Base-by-base conservation (phyloP, 23 tunicate species). In the Styela clava region DNA sequence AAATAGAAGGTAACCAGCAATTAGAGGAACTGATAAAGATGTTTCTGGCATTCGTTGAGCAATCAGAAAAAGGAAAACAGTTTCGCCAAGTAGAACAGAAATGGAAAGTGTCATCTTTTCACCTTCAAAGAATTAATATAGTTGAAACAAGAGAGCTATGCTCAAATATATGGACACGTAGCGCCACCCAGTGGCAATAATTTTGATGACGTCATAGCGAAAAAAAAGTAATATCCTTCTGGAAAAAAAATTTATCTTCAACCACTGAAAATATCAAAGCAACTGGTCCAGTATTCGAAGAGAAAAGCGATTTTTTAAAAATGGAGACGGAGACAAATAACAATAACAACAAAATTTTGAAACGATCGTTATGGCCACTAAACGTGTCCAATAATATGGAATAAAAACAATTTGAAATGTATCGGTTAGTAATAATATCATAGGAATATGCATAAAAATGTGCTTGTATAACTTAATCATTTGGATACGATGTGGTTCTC, bases 21-120 rank as follows among this genome's bases (percentile, higher is more conserved):
- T 91, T 31, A 96, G 85, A 12, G 99, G 99, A 70, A 96, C 87
- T 33, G 99, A 91, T 35, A 96, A 63, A 9, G 99, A 96, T 24
- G 99, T 96, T 85, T 91, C 99, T 37, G 99, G 99, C 94, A 88
- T 91, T 32, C 95, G 61, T 71, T 89, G 95, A 31, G 95, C 99
- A 29, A 89, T 90, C 61, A 95, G 91, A 72, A 95, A 95, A 33
- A 95, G 87, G 85, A 96, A 96, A 74, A 96, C 99, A 82, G 99
- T 96, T 78, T 96, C 91, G 28, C 99, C 99, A 30, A 96, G 97
- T 24, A 96, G 64, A 21, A 96, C 80, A 18, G 99, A 96, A 62
- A 96, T 96, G 30, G 97, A 91, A 22, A 96, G 85, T 16, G 99
- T 96, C 95, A 96, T 88, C 74, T 96, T 96, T 87, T 96, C 99